Evolutionary conservation across 2,797 vertebrate genomes (phyloP).

Genomic region (Morus bassanus): DNA sequence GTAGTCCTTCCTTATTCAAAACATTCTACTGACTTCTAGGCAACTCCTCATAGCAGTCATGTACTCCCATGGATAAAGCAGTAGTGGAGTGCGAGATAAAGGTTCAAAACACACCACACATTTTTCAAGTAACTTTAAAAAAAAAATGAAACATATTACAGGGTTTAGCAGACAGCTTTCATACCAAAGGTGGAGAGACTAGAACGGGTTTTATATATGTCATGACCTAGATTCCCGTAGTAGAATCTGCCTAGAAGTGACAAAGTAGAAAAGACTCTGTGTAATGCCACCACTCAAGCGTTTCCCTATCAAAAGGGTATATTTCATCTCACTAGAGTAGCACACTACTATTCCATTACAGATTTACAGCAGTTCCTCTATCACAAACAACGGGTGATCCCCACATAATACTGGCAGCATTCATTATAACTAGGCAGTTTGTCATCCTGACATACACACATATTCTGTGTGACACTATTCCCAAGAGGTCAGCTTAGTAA

Average conservation of each 20-base stretch:
- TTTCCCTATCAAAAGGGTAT: neutral
- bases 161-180: neutral
- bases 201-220: neutral
- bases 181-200: neutral
- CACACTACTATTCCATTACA: neutral
- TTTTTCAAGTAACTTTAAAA: neutral
- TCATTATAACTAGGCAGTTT: neutral
- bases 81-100: neutral
- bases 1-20: neutral
- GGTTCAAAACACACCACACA: neutral
- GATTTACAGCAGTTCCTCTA: neutral
- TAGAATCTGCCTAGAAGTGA: neutral
- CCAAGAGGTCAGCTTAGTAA: neutral
- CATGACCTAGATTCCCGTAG: neutral
- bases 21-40: neutral
- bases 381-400: neutral
- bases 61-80: neutral
- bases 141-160: neutral
- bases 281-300: neutral
- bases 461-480: neutral
- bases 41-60: neutral
- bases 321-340: neutral
- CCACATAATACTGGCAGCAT: neutral
- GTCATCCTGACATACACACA: neutral
- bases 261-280: neutral